Base-by-base conservation (phyloP, 2,888 invertebrate species). In the Brenthis ino region DNA sequence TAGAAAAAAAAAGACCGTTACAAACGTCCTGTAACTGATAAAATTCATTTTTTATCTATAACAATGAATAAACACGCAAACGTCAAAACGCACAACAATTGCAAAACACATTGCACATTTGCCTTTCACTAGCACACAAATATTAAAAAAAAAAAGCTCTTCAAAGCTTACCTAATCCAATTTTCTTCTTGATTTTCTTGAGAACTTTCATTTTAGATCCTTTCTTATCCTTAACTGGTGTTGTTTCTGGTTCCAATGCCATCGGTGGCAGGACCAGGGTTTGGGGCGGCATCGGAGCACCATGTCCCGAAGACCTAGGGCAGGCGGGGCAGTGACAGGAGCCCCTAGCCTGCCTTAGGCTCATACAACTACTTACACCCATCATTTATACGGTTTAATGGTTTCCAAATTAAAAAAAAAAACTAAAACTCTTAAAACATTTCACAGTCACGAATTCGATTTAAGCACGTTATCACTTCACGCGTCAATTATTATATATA, bases 131-230 rank as follows among this genome's bases (percentile, higher is more conserved):
- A 3, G 12, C 6, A 20, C 20, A 8, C 8, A 2, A 43, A 43
- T 37, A 63, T 37, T 8, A 54, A 54, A 48, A 55, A 56, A 50
- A 47, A 12, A 33, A 55, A 51, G 24, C 11, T 4, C 53, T 65
- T 78, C 28, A 63, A 53, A 63, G 53, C 97, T 95, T 90, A 97
- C 97, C 97, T 87, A 97, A 89, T 80, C 97, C 97, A 86, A 97
- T 97, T 82, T 96, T 96, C 82, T 95, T 95, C 89, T 97, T 97
- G 81, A 97, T 96, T 86, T 97, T 97, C 94, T 97, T 97, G 74
- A 97, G 91, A 72, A 97, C 96, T 93, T 97, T 97, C 96, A 97
- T 97, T 93, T 97, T 97, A 2, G 93, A 93, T 13, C 92, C 91
- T 68, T 93, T 93, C 74, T 91, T 91, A 75, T 91, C 89, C 80